Conservation (phyloP, 35 echinoderm and acorn worm species). For the Stichopus chloronotus region DNA sequence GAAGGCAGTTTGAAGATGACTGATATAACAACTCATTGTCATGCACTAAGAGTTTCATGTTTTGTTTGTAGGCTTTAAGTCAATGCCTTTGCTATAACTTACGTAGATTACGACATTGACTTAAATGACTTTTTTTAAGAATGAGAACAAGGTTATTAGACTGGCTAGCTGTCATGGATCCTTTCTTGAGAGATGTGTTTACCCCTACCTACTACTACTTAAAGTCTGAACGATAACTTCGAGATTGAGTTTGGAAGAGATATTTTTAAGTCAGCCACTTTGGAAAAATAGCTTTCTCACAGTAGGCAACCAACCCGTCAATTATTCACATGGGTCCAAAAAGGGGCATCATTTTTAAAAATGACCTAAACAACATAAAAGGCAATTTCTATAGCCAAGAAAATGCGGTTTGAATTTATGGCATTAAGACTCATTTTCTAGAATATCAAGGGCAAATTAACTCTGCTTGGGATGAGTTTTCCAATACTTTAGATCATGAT, state of each 20-base stretch:
- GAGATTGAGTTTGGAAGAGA: no score
- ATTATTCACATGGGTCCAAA: no score
- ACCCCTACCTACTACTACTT: background rate
- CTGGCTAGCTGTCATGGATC: background rate
- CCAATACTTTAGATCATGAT: background rate
- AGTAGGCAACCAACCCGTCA: no score
- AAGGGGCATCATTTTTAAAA: background rate
- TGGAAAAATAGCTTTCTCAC: background rate
- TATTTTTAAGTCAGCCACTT: background rate
- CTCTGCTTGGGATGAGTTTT: background rate
- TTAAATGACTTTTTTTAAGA: background rate
- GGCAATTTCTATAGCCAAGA: slow-evolving; percentile 1
- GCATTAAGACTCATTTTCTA: background rate
- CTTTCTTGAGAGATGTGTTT: background rate
- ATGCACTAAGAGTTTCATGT: background rate
- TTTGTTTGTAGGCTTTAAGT: background rate
- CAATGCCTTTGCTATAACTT: background rate
- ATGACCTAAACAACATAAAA: background rate
- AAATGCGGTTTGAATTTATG: background rate
- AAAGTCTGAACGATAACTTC: no score
- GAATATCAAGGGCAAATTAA: background rate
- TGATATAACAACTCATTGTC: background rate
- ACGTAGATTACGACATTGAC: background rate
- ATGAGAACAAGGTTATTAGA: background rate
- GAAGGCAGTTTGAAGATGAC: background rate